Evolutionary conservation across 2,888 invertebrate species (phyloP).

Genomic region (Eristalinus sepulchralis): DNA sequence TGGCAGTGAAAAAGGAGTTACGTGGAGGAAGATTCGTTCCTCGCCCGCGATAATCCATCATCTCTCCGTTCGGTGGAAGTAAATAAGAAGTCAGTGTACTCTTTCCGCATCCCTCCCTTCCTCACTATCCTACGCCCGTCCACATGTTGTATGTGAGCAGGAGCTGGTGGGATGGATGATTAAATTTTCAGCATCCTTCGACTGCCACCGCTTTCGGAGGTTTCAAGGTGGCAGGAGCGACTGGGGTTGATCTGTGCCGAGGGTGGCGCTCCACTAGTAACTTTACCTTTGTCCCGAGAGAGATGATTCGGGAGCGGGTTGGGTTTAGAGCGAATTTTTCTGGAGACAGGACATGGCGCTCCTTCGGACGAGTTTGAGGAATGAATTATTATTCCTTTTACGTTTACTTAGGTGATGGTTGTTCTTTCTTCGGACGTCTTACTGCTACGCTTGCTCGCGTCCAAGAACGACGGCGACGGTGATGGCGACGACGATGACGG

Average conservation of each 20-base stretch:
- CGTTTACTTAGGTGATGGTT: slow-evolving; percentile 60
- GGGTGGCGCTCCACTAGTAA: not conserved
- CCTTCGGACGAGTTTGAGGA: slow-evolving; percentile 37
- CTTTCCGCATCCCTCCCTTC: not conserved
- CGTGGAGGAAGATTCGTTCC: slow-evolving; percentile 46
- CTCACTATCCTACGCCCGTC: slow-evolving; percentile 16
- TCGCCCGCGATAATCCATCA: slow-evolving; percentile 63
- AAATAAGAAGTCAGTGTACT: slow-evolving; percentile 56
- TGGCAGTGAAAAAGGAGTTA: slow-evolving; percentile 15
- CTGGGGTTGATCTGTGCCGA: slow-evolving; percentile 43
- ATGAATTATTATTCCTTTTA: slow-evolving; percentile 71
- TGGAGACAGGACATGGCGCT: slow-evolving; percentile 36
- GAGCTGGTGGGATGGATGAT: slow-evolving; percentile 55
- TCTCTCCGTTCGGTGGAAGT: slow-evolving; percentile 47
- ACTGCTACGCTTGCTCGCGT: not conserved
- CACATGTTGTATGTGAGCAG: not conserved
- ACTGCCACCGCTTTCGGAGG: slow-evolving; percentile 12
- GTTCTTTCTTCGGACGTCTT: slow-evolving; percentile 10
- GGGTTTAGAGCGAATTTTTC: slow-evolving; percentile 10
- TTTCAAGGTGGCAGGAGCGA: slow-evolving; percentile 36
- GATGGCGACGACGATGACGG: not conserved
- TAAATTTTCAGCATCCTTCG: slow-evolving; percentile 55
- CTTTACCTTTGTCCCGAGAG: slow-evolving; percentile 10
- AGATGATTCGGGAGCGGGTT: not conserved
- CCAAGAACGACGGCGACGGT: not conserved